These are phyloP conservation scores for Anisognathus igniventris DNA, from an alignment of 2,797 vertebrate species.

Conservation along the genomic window DNA sequence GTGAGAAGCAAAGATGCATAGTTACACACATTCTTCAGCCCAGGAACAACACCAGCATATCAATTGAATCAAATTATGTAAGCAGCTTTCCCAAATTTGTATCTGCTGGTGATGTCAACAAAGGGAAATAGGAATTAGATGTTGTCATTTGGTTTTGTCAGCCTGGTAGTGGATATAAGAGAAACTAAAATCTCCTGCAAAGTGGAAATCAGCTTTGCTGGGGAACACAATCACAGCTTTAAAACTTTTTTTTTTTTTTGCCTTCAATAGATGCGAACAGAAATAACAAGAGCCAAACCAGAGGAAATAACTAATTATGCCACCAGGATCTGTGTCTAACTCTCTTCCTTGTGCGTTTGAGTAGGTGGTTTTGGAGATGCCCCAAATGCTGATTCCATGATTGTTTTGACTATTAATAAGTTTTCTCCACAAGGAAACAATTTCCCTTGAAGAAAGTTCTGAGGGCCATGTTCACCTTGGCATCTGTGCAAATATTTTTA, in stretches of 20 bases:
- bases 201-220: conserved; percentile 1
- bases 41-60: background rate
- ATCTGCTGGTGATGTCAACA: background rate
- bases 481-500: background rate
- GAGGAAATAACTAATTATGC: conserved; percentile 33
- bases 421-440: background rate
- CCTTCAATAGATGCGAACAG: background rate
- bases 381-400: background rate
- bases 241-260: background rate
- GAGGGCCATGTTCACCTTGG: background rate
- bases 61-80: background rate
- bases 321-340: background rate
- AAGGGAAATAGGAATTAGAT: background rate
- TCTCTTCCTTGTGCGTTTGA: background rate
- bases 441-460: background rate
- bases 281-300: background rate
- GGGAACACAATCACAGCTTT: background rate
- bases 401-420: conserved; percentile 2
- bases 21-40: background rate
- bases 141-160: background rate
- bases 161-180: background rate
- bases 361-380: conserved; percentile 37
- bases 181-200: background rate
- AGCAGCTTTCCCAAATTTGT: background rate
- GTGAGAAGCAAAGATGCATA: background rate